Evolutionary conservation across 2,113 vertebrate genomes (phyloP), one percentile per base, ranked within the genome.

Genomic region (Ictalurus furcatus): DNA sequence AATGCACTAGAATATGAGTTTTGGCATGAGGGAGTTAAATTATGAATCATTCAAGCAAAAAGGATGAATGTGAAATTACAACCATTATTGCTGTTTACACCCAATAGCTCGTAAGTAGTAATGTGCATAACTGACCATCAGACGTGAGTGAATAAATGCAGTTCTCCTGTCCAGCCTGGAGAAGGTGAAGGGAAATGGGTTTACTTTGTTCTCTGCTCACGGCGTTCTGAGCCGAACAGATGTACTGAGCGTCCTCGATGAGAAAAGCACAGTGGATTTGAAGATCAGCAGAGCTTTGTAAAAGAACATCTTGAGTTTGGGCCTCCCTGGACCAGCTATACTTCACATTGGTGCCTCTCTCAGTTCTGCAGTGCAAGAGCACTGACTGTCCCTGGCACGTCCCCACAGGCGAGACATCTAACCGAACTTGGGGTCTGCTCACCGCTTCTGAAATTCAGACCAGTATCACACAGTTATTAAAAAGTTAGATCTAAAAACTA

Each of bases 301-400:
- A 85, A 25, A 86, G 61, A 3, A 85, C 12, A 6, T 89, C 63
- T 25, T 90, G 2, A 17, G 65, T 28, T 1, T 12, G 6, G 21
- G 52, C 76, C 21, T 65, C 87, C 89, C 87, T 93, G 92, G 94
- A 93, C 95, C 95, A 96, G 44, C 85, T 4, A 54, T 96, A 96
- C 11, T 0, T 74, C 30, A 95, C 85, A 6, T 25, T 84, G 0
- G 92, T 92, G 69, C 95, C 95, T 63, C 25, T 44, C 11, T 48
- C 9, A 59, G 90, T 90, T 1, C 44, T 58, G 78, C 96, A 96
- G 34, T 85, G 93, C 37, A 96, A 90, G 0, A 91, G 93, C 81
- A 95, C 83, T 0, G 92, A 65, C 61, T 92, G 56, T 3, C 95
- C 95, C 93, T 90, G 89, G 25, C 95, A 96, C 1, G 94, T 95